Base-by-base conservation (phyloP, 1,140 invertebrate species). In the Sinella curviseta region DNA sequence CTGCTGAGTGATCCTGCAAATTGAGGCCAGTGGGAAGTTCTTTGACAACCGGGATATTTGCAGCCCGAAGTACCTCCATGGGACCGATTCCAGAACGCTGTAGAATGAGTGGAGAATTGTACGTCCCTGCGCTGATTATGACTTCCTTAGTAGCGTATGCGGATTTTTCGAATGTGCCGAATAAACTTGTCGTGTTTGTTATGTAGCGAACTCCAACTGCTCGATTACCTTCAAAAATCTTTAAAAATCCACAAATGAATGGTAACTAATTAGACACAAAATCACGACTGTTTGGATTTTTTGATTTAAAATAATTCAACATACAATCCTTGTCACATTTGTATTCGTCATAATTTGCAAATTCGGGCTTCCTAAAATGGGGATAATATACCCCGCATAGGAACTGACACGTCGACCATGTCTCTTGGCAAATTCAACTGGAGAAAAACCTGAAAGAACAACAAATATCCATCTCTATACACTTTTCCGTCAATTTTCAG, bases 21-120 rank as follows among this genome's bases (percentile, higher is more conserved):
- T 90, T 89, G n/a, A 87, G 82, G 0, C 89, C 89, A 1, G 90
- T 89, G 0, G 89, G 89, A 14, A 89, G 84, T 78, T 89, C 86
- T 65, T 81, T 74, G 20, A 73, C 30, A 4, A 74, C 35, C 4
- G 76, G 54, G 24, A 81, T 83, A 17, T 80, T 67, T 24, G 81
- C 26, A 20, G 82, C 74, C 1, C 82, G 30, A 0, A 89, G 76
- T 74, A 89, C 85, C 4, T 83, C 82, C 24, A 67, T 81, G 4
- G 87, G 86, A 31, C 88, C 88, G 39, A 89, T 83, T 67, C 88
- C 88, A 73, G 87, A 88, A 14, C 88, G 79, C 55, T 14, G 8
- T n/a, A 88, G 79, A 16, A 88, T 33, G 48, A 84, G 78, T 1
- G 85, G 81, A 12, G 82, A 75, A 26, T 82, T 84, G 3, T 83